Percentiles rank a stretch among this genome's conserved stretches.
Evolutionary conservation across 2,888 invertebrate genomes (phyloP).

Genomic region (Hirudinaria manillensis): DNA sequence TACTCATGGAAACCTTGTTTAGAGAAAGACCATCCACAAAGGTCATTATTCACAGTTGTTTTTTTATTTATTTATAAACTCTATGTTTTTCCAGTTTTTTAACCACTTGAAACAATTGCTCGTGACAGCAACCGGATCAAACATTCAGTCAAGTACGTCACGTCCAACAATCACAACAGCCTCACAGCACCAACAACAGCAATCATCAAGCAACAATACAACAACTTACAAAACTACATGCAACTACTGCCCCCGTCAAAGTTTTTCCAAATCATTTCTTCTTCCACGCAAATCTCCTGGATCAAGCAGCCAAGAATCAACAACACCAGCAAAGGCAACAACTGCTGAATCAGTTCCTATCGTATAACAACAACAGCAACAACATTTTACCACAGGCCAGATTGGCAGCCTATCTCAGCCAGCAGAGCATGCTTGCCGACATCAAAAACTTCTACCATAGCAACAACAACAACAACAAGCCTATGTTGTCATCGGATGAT

Average conservation of each 20-base stretch:
- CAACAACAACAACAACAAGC: conserved; percentile 13
- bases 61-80: neutral
- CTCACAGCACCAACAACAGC: neutral
- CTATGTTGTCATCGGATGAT: neutral
- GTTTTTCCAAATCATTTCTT: neutral
- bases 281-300: neutral
- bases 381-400: conserved; percentile 9
- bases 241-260: neutral
- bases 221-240: too few relatives aligned
- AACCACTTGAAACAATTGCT: neutral
- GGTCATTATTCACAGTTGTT: neutral
- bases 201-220: neutral
- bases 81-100: neutral
- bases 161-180: neutral
- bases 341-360: conserved; percentile 5
- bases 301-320: conserved; percentile 11
- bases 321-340: conserved; percentile 29
- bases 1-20: conserved; percentile 6
- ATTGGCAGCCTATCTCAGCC: neutral
- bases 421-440: neutral
- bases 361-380: conserved; percentile 22
- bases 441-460: neutral
- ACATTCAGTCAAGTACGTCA: too few relatives aligned
- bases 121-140: neutral
- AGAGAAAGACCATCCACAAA: neutral